A percentile compares a stretch with the other conserved stretches of the same genome.
Evolutionary conservation across 2,888 invertebrate species (phyloP).

Genomic region (Bombyx huttoni): DNA sequence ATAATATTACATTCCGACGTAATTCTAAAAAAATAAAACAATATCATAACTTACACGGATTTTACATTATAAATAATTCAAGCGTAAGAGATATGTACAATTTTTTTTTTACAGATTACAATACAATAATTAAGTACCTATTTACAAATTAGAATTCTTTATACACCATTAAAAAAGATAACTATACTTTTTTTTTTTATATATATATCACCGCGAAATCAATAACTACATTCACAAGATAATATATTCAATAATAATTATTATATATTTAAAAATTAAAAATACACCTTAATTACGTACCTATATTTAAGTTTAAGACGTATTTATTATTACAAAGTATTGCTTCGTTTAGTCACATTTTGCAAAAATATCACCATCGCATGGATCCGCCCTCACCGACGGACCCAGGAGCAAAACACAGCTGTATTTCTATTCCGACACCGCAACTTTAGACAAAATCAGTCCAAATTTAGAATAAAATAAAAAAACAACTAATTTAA

Average conservation of each 20-base stretch:
- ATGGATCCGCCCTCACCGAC: conserved; percentile 18
- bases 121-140: conserved; percentile 60
- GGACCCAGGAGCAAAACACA: conserved; percentile 19
- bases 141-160: conserved; percentile 72
- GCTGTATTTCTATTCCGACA: conserved; percentile 18
- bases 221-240: conserved; percentile 69
- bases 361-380: conserved; percentile 77
- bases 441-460: conserved; percentile 13
- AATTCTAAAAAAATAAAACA: conserved; percentile 31
- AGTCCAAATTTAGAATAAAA: neutral
- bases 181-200: conserved; percentile 62
- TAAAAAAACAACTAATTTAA: neutral
- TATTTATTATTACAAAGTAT: conserved; percentile 79
- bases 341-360: conserved; percentile 82
- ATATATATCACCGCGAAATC: conserved; percentile 71
- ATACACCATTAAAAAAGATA: conserved; percentile 70
- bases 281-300: conserved; percentile 53
- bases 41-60: conserved; percentile 39
- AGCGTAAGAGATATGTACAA: conserved; percentile 72
- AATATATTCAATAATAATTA: conserved; percentile 50
- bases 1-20: conserved; percentile 39
- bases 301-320: conserved; percentile 71
- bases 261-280: conserved; percentile 51
- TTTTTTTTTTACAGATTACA: conserved; percentile 65
- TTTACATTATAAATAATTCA: conserved; percentile 66